A percentile compares a stretch with the other conserved stretches of the same genome.
phyloP scores from a whole-genome alignment of 53 echinoderm and acorn worm species.

The Paelopatides confundens region DNA sequence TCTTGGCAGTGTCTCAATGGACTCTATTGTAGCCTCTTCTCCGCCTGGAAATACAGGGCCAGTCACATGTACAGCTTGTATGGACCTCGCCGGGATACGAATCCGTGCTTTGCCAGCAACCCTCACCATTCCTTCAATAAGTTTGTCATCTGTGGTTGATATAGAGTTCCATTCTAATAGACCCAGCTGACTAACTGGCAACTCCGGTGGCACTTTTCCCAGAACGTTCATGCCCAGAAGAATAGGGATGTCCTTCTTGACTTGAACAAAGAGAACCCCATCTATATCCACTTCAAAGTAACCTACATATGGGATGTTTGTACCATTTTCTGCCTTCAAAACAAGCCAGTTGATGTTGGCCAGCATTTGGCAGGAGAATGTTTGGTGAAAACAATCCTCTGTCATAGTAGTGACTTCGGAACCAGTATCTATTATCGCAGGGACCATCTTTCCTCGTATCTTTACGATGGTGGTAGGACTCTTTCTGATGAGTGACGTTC shows the following conservation, averaged over 20 bases:
- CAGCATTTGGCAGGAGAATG: not conserved
- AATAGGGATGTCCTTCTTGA: not conserved
- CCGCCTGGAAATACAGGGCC: not conserved
- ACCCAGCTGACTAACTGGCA: too few species aligned
- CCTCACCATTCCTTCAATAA: not conserved
- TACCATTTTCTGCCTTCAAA: not conserved
- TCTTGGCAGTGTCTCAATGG: not conserved
- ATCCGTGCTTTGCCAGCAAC: not conserved
- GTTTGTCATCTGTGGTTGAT: too few species aligned
- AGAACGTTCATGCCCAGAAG: slow-evolving; percentile 44
- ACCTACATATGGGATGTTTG: slow-evolving; percentile 9
- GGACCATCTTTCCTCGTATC: not conserved
- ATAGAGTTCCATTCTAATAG: too few species aligned
- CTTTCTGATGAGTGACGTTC: not conserved
- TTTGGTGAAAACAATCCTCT: not conserved
- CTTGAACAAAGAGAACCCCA: slow-evolving; percentile 4
- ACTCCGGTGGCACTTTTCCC: not conserved
- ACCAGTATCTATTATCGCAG: slow-evolving; percentile 22
- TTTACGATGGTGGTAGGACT: not conserved
- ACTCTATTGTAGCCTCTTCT: not conserved
- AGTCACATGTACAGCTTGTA: not conserved
- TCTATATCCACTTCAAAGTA: slow-evolving; percentile 7
- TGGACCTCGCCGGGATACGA: not conserved
- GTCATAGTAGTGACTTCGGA: slow-evolving; percentile 49
- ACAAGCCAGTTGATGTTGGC: not conserved